Evolutionary conservation across 2,888 invertebrate species (phyloP).

Genomic region (Agrochola circellaris): DNA sequence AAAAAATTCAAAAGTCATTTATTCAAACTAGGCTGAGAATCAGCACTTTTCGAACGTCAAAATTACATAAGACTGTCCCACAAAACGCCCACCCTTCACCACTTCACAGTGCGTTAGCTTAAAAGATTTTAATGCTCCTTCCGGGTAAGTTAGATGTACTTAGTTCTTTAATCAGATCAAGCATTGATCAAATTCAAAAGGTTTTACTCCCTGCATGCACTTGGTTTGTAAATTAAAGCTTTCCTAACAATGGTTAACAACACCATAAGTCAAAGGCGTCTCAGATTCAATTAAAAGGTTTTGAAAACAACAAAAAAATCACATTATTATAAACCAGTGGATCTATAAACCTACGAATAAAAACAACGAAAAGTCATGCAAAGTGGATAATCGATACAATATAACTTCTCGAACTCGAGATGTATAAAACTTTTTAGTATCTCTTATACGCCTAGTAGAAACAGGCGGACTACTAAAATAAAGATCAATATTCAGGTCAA

Average conservation of each 20-base stretch:
- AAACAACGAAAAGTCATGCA: accelerated
- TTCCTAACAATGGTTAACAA: background rate
- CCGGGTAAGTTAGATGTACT: background rate
- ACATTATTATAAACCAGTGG: background rate
- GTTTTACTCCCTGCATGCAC: background rate
- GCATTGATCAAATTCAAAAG: background rate
- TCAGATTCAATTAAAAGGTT: background rate
- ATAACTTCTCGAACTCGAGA: background rate
- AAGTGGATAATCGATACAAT: background rate
- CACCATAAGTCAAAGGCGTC: no score
- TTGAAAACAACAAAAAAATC: background rate
- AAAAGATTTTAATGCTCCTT: no score
- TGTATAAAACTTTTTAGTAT: background rate
- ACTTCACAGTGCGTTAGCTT: no score
- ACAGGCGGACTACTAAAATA: background rate
- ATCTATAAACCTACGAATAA: background rate
- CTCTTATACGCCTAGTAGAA: background rate
- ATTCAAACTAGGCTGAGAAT: no score
- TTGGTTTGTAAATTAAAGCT: background rate
- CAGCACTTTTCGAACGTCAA: no score
- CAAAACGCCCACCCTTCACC: no score
- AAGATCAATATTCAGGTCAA: background rate
- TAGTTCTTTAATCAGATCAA: background rate
- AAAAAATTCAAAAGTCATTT: no score
- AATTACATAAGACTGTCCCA: no score